Percentiles rank a stretch among this genome's conserved stretches.
Conservation (phyloP, 2,797 vertebrate species). For the Paratrypauchen microcephalus region DNA sequence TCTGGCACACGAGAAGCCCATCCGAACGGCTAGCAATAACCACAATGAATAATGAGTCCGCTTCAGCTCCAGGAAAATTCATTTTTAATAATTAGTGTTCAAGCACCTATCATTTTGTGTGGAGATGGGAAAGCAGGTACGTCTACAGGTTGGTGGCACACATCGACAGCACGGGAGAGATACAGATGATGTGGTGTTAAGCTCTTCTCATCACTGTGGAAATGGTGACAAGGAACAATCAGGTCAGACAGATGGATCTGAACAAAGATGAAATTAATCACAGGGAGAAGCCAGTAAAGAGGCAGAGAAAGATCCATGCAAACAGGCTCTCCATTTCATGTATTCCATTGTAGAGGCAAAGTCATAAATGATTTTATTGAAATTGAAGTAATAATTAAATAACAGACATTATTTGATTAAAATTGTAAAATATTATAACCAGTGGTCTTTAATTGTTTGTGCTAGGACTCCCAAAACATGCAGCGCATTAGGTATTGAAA, state of each 20-base stretch:
- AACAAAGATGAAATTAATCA: constrained; percentile 63
- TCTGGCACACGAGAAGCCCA: constrained; percentile 70
- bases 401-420: neutral
- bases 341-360: neutral
- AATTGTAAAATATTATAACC: neutral
- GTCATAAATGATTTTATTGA: neutral
- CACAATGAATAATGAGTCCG: constrained; percentile 74
- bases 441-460: neutral
- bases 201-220: constrained; percentile 64
- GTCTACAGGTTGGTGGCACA: constrained; percentile 63
- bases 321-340: neutral
- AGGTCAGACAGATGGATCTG: constrained; percentile 59
- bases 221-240: constrained; percentile 55
- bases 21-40: constrained; percentile 79
- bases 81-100: constrained; percentile 81
- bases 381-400: neutral
- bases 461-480: neutral
- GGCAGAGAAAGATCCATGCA: constrained; percentile 1
- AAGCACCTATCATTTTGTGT: constrained; percentile 67
- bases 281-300: constrained; percentile 40
- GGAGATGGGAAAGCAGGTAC: constrained; percentile 68
- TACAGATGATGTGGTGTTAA: constrained; percentile 70
- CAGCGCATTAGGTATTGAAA: too few relatives aligned
- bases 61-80: constrained; percentile 66
- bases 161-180: constrained; percentile 58